Evolutionary conservation across 2,797 vertebrate genomes (phyloP).

Genomic region (Melanotaenia boesemani): DNA sequence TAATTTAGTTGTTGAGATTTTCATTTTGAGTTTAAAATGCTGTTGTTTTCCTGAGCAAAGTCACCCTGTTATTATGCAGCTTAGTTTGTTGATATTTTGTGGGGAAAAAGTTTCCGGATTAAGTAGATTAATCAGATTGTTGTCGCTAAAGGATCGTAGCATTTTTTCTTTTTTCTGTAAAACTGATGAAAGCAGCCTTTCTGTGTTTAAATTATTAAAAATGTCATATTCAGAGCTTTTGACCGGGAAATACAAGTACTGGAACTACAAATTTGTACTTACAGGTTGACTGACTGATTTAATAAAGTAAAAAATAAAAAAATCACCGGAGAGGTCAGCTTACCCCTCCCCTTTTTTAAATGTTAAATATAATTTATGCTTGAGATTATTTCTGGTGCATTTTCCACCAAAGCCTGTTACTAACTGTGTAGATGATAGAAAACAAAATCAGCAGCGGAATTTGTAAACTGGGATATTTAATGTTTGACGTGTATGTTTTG

Average conservation of each 20-base stretch:
- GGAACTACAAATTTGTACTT: background rate
- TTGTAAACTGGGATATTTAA: background rate
- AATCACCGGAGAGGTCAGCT: background rate
- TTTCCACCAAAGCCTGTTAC: background rate
- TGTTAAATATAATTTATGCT: too few relatives aligned
- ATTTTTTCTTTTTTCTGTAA: background rate
- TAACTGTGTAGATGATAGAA: background rate
- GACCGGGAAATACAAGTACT: background rate
- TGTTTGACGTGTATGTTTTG: background rate
- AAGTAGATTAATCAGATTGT: background rate
- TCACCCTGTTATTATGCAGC: background rate
- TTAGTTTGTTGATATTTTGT: background rate
- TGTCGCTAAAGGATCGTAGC: background rate
- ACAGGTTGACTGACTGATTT: background rate
- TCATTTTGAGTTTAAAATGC: background rate
- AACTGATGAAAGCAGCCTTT: background rate
- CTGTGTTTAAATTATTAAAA: background rate
- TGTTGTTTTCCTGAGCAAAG: background rate
- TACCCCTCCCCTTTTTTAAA: too few relatives aligned
- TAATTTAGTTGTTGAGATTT: constrained; percentile 22
- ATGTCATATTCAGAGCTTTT: background rate
- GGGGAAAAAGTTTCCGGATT: background rate
- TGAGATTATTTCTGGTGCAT: background rate
- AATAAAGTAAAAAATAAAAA: background rate
- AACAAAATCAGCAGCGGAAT: too few relatives aligned